Evolutionary conservation across 2,113 vertebrate species (phyloP), one percentile per base, ranked within the genome.

Genomic region (Charadrius vociferus): DNA sequence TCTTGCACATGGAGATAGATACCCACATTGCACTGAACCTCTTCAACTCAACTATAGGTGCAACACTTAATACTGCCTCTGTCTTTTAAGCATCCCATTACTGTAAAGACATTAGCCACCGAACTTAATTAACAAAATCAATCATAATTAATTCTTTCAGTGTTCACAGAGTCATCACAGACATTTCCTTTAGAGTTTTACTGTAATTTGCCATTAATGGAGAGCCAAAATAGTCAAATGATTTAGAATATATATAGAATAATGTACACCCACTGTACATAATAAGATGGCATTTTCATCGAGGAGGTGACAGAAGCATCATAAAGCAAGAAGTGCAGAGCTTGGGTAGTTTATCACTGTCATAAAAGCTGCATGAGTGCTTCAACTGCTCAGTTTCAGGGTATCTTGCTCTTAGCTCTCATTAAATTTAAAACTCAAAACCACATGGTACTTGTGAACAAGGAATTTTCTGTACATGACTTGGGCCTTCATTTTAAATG

Each of bases 121-220:
- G 88, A 96, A 92, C 95, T 97, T 97, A 98, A 98, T 98, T 98
- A 98, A 97, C 95, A 95, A 97, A 98, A 98, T 98, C 97, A 97
- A 98, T 98, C 98, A 98, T 97, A 97, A 98, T 98, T 98, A 97
- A 97, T 98, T 96, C 93, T 89, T 97, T 81, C 84, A 53, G 30
- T 77, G 89, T 95, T 97, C 97, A 86, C 72, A 92, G 63, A 95
- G 75, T 96, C 82, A 88, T 65, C 75, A 83, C 86, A 93, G 97
- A 97, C 96, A 96, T 96, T 98, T 98, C 93, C 96, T 91, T 95
- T 93, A 88, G 94, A 98, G 83, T 97, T 98, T 88, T 86, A 86
- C 56, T 95, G 71, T 95, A 97, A 97, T 97, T 97, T 97, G 97
- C 97, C 90, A 95, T 97, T 98, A 98, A 98, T 97, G 90, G 90